Evolutionary conservation across 2,888 invertebrate genomes (phyloP), one percentile per base, ranked within the genome.

Genomic region (Charanyca ferruginea): DNA sequence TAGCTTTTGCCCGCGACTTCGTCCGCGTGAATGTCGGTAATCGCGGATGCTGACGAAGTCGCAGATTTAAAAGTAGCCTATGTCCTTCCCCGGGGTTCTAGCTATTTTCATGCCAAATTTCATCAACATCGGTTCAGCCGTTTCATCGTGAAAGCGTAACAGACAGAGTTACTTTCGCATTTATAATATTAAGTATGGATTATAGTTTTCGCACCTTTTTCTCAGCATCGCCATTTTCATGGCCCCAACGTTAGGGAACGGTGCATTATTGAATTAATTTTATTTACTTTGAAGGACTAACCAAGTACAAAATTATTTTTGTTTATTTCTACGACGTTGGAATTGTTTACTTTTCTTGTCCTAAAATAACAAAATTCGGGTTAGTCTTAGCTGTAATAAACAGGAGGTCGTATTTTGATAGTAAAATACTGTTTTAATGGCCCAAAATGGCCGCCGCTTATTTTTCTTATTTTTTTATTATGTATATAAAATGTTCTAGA

Each of bases 261-360:
- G 66, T 81, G 82, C 82, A 81, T 79, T 82, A 83, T 82, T 82
- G 75, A 76, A 83, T 83, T 83, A 83, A 82, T 82, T 79, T 79
- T 68, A 76, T 79, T 76, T 79, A 69, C 77, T 80, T 79, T 79
- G 68, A 72, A 67, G 61, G 59, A 53, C 57, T 55, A 59, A 52
- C 54, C 60, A 59, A 64, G 62, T 59, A 48, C 52, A 25, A 75
- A 74, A 74, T 77, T 66, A 48, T 67, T 49, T 67, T 62, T 77
- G 52, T 76, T 68, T 76, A 73, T 71, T 60, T 58, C 59, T 60
- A 68, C 61, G n/a, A 48, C 53, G 22, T 48, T 7, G n/a, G 48
- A 72, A 54, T 57, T 65, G 71, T 77, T 64, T 72, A 57, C 72
- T 65, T 62, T 62, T 42, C 48, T 57, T 59, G 51, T 52, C 64